Evolutionary conservation across 1,140 invertebrate species (phyloP).

Genomic region (Pseudomyrmex sp.): DNA sequence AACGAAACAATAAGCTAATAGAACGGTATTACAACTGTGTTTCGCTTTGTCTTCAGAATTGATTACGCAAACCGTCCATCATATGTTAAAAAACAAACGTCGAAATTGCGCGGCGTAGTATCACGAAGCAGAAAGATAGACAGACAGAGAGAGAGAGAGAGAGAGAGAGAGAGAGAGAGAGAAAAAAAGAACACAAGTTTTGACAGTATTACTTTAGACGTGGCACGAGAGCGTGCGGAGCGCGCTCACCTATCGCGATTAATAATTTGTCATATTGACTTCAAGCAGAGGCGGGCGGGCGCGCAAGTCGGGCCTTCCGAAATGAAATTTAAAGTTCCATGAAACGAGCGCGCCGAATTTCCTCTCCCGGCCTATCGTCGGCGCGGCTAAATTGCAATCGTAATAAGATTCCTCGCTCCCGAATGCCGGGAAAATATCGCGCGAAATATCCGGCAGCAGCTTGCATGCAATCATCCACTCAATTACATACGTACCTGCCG

Average conservation of each 20-base stretch:
- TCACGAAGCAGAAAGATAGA: not conserved
- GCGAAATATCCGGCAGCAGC: constrained; percentile 47
- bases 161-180: too few species aligned
- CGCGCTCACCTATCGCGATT: constrained; percentile 10
- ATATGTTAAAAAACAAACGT: constrained; percentile 1
- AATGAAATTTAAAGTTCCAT: constrained; percentile 59
- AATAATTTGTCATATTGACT: constrained; percentile 49
- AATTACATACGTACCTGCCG: constrained; percentile 54
- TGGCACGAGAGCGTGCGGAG: not conserved
- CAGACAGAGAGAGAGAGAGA: too few species aligned
- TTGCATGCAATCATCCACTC: constrained; percentile 61
- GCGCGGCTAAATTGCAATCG: constrained; percentile 42
- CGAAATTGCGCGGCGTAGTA: not conserved
- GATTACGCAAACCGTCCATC: not conserved
- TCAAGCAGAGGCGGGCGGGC: not conserved
- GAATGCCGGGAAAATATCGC: constrained; percentile 54
- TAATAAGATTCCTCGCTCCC: constrained; percentile 52
- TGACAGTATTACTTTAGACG: not conserved
- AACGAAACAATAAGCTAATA: not conserved
- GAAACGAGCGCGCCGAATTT: constrained; percentile 41
- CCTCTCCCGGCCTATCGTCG: constrained; percentile 6
- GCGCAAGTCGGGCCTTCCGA: not conserved
- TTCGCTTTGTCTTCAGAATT: not conserved
- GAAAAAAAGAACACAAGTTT: too few species aligned
- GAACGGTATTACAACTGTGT: too few species aligned